A percentile compares a stretch with the other conserved stretches of the same genome.
Evolutionary conservation across 2,113 vertebrate species (phyloP).

Genomic region (Dasyurus viverrinus): DNA sequence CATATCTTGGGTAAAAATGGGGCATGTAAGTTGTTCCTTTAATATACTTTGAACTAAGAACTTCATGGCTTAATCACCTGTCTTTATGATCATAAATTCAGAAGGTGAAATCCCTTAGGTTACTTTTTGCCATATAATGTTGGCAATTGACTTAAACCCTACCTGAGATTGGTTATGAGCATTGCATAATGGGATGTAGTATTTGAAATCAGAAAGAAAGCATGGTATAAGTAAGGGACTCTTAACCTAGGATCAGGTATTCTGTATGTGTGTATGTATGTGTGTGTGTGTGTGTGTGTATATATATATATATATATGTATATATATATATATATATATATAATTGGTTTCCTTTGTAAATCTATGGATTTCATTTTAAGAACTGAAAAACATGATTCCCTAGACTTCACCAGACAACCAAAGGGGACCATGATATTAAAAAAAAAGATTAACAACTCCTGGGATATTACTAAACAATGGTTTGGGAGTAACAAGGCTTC

Average conservation of each 20-base stretch:
- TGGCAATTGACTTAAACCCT: not conserved
- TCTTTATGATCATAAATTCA: not conserved
- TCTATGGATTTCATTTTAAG: not conserved
- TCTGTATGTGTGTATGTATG: too few species aligned
- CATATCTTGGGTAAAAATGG: not conserved
- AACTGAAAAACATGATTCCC: not conserved
- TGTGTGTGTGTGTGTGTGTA: too few species aligned
- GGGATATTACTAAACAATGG: not conserved
- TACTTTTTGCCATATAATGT: not conserved
- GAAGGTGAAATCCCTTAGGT: not conserved
- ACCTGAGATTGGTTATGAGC: not conserved
- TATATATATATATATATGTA: too few species aligned
- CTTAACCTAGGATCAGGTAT: too few species aligned
- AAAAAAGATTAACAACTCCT: not conserved
- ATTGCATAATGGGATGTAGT: not conserved
- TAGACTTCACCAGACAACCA: not conserved
- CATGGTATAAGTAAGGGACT: too few species aligned
- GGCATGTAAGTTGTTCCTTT: not conserved
- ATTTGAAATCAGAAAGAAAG: not conserved
- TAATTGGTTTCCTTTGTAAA: not conserved
- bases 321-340: too few species aligned
- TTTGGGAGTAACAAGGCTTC: not conserved
- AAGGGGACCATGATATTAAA: not conserved
- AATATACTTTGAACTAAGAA: not conserved
- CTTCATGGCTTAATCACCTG: not conserved